These are phyloP conservation scores for Girardinus metallicus DNA, from an alignment of 2,797 vertebrate genomes.

Conservation along the genomic window DNA sequence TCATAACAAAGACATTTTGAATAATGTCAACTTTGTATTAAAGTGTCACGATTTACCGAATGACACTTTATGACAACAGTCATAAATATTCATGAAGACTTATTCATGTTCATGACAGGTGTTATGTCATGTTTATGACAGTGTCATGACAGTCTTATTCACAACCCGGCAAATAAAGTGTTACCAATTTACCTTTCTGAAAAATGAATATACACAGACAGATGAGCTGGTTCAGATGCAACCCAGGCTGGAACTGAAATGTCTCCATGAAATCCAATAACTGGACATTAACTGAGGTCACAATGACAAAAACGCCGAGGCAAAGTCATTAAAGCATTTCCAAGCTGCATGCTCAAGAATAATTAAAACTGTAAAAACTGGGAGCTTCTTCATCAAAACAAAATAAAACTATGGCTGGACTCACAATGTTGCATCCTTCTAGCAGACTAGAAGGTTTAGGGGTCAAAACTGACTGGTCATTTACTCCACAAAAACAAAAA, in stretches of 20 bases:
- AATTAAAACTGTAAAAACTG: background rate
- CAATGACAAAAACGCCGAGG: background rate
- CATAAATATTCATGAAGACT: too few species aligned
- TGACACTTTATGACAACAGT: too few species aligned
- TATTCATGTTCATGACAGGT: too few species aligned
- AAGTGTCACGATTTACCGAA: too few species aligned
- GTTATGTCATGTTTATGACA: too few species aligned
- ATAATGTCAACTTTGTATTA: too few species aligned
- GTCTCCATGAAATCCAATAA: background rate
- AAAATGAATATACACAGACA: slow-evolving; percentile 10
- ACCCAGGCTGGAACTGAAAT: background rate
- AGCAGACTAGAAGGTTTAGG: background rate
- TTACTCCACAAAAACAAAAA: background rate
- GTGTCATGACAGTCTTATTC: too few species aligned
- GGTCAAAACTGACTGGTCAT: background rate
- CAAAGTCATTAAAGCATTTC: background rate
- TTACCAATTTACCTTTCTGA: slow-evolving; percentile 2
- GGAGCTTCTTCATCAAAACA: background rate
- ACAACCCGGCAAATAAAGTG: too few species aligned
- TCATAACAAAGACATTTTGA: background rate
- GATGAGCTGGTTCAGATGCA: background rate
- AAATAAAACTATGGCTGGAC: background rate
- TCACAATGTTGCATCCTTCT: background rate
- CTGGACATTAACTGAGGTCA: background rate
- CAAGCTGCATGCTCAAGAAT: background rate